A percentile compares a stretch with the other conserved stretches of the same genome.
phyloP scores from a whole-genome alignment of 1,140 invertebrate genomes.

The Apocrypta bakeri region DNA sequence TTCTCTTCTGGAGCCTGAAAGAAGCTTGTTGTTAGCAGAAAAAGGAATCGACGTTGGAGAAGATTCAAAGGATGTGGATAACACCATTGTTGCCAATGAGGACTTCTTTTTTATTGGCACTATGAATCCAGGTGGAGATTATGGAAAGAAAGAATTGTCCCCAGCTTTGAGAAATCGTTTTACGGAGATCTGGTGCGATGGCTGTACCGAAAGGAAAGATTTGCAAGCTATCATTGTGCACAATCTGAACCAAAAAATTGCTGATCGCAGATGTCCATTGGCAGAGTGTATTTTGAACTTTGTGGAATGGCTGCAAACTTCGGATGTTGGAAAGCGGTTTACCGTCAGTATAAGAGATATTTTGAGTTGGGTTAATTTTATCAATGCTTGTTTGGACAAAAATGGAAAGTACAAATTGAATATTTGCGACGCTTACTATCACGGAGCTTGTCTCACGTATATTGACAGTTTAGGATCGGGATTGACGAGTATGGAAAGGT shows the following conservation, averaged over 20 bases:
- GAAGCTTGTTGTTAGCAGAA: conserved; percentile 92
- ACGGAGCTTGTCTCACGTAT: conserved; percentile 93
- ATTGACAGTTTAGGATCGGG: conserved; percentile 91
- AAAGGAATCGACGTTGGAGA: conserved; percentile 78
- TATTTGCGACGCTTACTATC: conserved; percentile 82
- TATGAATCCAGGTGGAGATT: conserved; percentile 99
- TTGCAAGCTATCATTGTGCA: conserved; percentile 85
- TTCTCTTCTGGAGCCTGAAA: conserved; percentile 95
- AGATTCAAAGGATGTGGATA: conserved; percentile 72
- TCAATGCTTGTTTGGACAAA: conserved; percentile 80
- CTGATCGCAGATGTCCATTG: conserved; percentile 77
- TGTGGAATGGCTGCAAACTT: conserved; percentile 84
- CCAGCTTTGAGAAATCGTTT: conserved; percentile 98
- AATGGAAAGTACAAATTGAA: conserved; percentile 66
- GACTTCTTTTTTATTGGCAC: conserved; percentile 96
- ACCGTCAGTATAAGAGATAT: conserved; percentile 95
- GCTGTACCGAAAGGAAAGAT: conserved; percentile 81
- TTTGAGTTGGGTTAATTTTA: conserved; percentile 94
- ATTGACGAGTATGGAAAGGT: conserved; percentile 78
- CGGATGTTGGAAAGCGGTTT: conserved; percentile 85
- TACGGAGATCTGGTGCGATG: conserved; percentile 98
- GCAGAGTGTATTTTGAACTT: conserved; percentile 86
- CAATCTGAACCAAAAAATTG: conserved; percentile 78
- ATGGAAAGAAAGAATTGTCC: conserved; percentile 99
- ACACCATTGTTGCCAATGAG: conserved; percentile 82